Conservation (phyloP, 1,140 invertebrate species). For the Panagrolaimus sp. region DNA sequence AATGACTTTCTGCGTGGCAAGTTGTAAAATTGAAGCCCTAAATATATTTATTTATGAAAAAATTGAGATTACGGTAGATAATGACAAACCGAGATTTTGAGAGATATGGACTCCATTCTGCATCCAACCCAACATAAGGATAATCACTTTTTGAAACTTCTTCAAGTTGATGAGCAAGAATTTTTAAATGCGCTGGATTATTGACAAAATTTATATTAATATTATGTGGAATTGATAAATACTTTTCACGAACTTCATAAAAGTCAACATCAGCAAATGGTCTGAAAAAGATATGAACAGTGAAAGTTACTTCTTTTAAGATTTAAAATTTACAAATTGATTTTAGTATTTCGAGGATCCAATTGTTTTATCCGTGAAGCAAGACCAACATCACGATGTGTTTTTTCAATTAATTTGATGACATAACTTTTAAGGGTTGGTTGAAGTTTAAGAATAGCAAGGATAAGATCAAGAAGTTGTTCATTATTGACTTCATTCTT, state of each 20-base stretch:
- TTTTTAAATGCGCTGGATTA: background rate
- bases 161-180: background rate
- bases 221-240: background rate
- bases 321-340: background rate
- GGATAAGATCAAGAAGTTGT: background rate
- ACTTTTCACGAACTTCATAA: background rate
- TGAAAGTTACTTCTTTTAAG: background rate
- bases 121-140: background rate
- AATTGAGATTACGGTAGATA: too few species aligned
- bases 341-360: too few species aligned
- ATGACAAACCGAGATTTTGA: background rate
- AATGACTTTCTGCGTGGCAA: background rate
- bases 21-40: background rate
- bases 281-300: background rate
- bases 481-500: constrained; percentile 9
- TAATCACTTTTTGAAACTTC: background rate
- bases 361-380: too few species aligned
- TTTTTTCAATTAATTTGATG: background rate
- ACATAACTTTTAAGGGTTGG: background rate
- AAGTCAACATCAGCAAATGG: background rate
- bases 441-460: background rate
- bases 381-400: background rate
- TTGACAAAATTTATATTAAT: background rate
- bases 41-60: too few species aligned
- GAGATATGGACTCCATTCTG: constrained; percentile 1